These are phyloP conservation scores for Glaucidium brasilianum DNA, from an alignment of 2,113 vertebrate species.

Conservation along the genomic window DNA sequence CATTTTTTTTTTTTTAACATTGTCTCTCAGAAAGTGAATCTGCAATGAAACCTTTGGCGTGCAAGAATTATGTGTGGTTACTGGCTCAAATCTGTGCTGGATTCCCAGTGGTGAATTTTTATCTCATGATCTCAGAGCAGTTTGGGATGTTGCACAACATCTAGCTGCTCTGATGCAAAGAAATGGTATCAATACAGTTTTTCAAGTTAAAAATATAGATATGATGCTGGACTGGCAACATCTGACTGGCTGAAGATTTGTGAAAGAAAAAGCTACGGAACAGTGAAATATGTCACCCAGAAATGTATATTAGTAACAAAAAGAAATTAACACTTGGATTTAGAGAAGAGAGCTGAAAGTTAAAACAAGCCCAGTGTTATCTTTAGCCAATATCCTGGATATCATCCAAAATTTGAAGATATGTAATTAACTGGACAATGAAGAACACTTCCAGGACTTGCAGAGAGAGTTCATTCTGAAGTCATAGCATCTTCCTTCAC, in stretches of 20 bases:
- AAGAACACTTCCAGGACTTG: conserved; percentile 16
- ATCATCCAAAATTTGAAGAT: neutral
- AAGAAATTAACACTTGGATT: neutral
- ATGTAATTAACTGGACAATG: neutral
- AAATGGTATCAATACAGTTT: neutral
- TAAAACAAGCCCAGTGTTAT: neutral
- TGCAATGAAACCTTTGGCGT: neutral
- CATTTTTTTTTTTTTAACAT: neutral
- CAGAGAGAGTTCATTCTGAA: conserved; percentile 14
- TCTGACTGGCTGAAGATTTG: neutral
- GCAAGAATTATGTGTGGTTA: neutral
- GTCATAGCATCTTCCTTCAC: neutral
- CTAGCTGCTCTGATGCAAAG: neutral
- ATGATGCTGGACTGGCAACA: neutral
- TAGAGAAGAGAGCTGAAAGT: neutral
- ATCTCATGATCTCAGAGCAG: neutral
- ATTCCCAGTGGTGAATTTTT: conserved; percentile 20
- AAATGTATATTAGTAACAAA: neutral
- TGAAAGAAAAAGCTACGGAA: neutral
- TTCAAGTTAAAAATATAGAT: neutral
- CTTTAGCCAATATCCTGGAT: neutral
- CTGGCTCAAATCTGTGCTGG: neutral
- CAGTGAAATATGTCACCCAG: neutral
- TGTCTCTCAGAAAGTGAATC: neutral
- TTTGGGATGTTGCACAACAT: conserved; percentile 29